Conservation (phyloP, 2,113 vertebrate genomes). For the Phycodurus eques region DNA sequence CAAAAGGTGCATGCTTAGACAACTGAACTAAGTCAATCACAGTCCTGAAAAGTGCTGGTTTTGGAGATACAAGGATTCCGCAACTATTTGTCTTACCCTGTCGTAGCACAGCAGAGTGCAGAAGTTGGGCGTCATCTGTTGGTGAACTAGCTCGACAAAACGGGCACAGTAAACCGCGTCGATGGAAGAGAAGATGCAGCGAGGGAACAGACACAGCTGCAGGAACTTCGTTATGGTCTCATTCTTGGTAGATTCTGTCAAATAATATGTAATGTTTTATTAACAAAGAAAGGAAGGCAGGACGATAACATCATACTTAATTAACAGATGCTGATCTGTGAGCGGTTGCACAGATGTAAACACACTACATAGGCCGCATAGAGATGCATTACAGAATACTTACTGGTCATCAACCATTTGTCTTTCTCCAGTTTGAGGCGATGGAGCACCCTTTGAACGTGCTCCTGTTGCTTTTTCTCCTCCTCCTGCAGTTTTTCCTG, state of each 20-base stretch:
- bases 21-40: too few relatives aligned
- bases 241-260: slow-evolving; percentile 95
- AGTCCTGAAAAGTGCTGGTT: too few relatives aligned
- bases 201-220: slow-evolving; percentile 96
- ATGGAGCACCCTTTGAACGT: slow-evolving; percentile 91
- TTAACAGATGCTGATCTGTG: too few relatives aligned
- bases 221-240: slow-evolving; percentile 99
- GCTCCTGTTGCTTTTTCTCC: slow-evolving; percentile 95
- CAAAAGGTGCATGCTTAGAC: too few relatives aligned
- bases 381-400: slow-evolving; percentile 46
- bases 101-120: slow-evolving; percentile 97
- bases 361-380: too few relatives aligned
- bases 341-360: neutral
- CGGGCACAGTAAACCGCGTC: slow-evolving; percentile 97
- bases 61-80: neutral
- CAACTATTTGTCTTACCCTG: slow-evolving; percentile 77
- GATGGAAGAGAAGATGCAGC: slow-evolving; percentile 97
- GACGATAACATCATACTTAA: neutral
- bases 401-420: slow-evolving; percentile 98
- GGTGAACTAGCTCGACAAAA: slow-evolving; percentile 96
- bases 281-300: neutral
- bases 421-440: slow-evolving; percentile 97
- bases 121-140: slow-evolving; percentile 98
- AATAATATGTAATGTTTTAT: slow-evolving; percentile 4
- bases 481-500: slow-evolving; percentile 97